These are phyloP conservation scores for Papilio polytes DNA, from an alignment of 1,140 invertebrate species.

Conservation along the genomic window DNA sequence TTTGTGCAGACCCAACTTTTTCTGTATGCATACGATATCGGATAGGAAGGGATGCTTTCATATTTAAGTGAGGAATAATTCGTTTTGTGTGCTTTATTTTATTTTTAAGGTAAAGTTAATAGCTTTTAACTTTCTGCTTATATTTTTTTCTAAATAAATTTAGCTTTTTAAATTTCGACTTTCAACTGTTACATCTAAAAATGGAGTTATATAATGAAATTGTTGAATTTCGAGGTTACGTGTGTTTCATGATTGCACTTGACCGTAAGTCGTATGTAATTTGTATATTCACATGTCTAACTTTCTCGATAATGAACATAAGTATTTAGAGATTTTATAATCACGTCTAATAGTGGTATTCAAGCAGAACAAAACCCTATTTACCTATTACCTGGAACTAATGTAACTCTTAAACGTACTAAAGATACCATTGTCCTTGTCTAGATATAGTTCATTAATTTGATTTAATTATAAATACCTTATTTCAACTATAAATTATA, in stretches of 20 bases:
- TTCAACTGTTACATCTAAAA: background rate
- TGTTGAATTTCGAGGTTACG: background rate
- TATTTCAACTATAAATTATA: too few species aligned
- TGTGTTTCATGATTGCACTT: background rate
- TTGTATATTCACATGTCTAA: background rate
- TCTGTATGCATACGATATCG: background rate
- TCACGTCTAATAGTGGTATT: too few species aligned
- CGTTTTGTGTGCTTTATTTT: background rate
- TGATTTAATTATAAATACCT: too few species aligned
- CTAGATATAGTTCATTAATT: too few species aligned
- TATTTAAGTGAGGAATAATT: background rate
- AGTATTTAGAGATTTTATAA: background rate
- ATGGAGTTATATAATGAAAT: background rate
- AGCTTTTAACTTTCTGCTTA: background rate
- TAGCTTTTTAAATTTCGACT: background rate
- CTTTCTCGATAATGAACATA: background rate
- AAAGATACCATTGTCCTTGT: too few species aligned
- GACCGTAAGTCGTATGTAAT: background rate
- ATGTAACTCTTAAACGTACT: too few species aligned
- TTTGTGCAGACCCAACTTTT: background rate
- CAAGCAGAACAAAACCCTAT: too few species aligned
- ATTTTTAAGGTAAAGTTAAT: background rate
- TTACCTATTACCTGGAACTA: too few species aligned
- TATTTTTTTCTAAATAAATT: background rate
- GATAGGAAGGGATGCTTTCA: conserved; percentile 8